Conservation (phyloP, 37 sponge, comb jelly and placozoan species). For the Tethya wilhelma region DNA sequence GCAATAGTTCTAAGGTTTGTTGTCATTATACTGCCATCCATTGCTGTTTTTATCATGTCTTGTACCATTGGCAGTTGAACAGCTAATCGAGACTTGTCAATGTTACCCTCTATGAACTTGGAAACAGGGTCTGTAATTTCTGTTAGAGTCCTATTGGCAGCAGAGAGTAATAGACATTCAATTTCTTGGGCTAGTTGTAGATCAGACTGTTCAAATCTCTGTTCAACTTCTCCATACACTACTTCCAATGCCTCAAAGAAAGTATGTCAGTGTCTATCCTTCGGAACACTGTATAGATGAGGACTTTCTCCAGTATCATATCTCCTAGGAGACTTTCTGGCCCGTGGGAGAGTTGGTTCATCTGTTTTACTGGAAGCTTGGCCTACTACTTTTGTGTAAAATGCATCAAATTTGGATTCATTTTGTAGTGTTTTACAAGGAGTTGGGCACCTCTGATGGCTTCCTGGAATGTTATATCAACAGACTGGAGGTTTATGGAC, state of each 20-base stretch:
- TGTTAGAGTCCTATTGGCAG: constrained; percentile 3
- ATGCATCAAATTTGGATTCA: constrained; percentile 34
- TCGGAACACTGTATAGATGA: constrained; percentile 12
- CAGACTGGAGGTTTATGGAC: constrained; percentile 19
- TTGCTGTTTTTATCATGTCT: constrained; percentile 17
- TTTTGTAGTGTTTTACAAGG: constrained; percentile 17
- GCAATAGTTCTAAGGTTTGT: constrained; percentile 33
- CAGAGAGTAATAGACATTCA: neutral
- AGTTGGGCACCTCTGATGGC: constrained; percentile 17
- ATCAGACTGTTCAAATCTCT: constrained; percentile 29
- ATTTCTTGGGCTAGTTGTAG: neutral
- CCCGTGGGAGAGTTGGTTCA: constrained; percentile 11
- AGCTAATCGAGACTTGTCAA: neutral
- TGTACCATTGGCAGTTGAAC: constrained; percentile 18
- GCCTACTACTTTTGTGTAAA: constrained; percentile 14
- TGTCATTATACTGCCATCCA: neutral
- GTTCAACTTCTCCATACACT: constrained; percentile 29
- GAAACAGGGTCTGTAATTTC: neutral
- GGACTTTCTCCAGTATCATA: constrained; percentile 35
- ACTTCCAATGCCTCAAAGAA: constrained; percentile 32
- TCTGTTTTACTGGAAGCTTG: constrained; percentile 12
- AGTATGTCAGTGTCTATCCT: constrained; percentile 31
- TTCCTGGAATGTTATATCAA: constrained; percentile 11
- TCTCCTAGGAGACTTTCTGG: constrained; percentile 23
- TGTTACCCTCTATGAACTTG: neutral